Conservation (phyloP, 2,888 invertebrate species). For the Erynnis tages region DNA sequence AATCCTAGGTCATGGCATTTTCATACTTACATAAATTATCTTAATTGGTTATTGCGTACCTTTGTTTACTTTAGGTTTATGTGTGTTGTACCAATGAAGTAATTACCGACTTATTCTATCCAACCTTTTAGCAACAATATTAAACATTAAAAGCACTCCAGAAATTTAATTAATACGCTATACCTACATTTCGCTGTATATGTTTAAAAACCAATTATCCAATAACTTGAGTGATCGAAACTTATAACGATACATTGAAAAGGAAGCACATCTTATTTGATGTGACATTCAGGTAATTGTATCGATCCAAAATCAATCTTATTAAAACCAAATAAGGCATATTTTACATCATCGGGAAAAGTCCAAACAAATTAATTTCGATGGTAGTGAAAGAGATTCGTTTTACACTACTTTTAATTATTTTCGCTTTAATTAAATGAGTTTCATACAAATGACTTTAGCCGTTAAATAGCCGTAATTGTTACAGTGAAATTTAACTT, state of each 20-base stretch:
- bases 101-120: too few species aligned
- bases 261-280: not conserved
- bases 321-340: not conserved
- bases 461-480: conserved; percentile 1
- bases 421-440: conserved; percentile 19
- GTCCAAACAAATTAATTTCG: conserved; percentile 20
- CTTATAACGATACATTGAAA: not conserved
- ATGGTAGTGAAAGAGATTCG: conserved; percentile 12
- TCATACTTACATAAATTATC: too few species aligned
- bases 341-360: not conserved
- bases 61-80: too few species aligned
- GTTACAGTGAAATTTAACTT: not conserved
- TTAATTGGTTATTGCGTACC: too few species aligned
- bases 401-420: conserved; percentile 24
- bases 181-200: too few species aligned
- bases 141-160: too few species aligned
- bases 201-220: too few species aligned
- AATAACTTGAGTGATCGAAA: too few species aligned
- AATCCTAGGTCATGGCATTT: too few species aligned
- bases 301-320: not conserved
- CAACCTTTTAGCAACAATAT: too few species aligned
- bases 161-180: too few species aligned
- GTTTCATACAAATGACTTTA: conserved; percentile 16
- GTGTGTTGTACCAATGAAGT: too few species aligned
- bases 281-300: not conserved